Evolutionary conservation across 2,888 invertebrate genomes (phyloP).

Genomic region (Philereme transversata): DNA sequence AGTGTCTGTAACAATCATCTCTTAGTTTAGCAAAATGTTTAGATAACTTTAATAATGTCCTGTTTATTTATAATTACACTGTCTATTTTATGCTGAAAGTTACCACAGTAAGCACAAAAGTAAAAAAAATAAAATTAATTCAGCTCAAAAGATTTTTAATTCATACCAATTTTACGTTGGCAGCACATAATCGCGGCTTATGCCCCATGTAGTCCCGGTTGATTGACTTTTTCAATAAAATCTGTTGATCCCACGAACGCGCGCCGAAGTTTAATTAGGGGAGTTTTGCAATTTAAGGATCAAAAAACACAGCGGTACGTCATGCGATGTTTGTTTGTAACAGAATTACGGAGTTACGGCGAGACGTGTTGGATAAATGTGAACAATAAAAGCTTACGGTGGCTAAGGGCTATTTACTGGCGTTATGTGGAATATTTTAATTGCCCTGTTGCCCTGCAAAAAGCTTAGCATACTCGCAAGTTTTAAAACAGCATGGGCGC

Average conservation of each 20-base stretch:
- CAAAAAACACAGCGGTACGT: conserved; percentile 26
- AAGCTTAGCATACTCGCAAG: no score
- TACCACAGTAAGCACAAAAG: no score
- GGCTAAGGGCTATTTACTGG: background rate
- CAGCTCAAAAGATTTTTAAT: no score
- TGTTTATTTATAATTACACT: no score
- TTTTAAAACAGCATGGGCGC: no score
- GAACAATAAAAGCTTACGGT: conserved; percentile 26
- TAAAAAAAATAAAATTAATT: no score
- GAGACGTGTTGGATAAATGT: conserved; percentile 31
- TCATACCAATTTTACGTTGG: conserved; percentile 1
- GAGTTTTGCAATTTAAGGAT: conserved; percentile 43
- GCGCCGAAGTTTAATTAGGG: conserved; percentile 51
- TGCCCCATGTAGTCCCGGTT: background rate
- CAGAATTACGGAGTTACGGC: conserved; percentile 30
- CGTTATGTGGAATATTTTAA: no score
- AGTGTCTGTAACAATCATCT: no score
- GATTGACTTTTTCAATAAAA: conserved; percentile 47
- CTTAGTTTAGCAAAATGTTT: no score
- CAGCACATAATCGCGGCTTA: background rate
- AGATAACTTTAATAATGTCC: no score
- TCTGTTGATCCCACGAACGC: conserved; percentile 33
- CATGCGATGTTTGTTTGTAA: conserved; percentile 35
- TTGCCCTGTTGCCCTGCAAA: no score
- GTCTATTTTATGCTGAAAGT: no score